Conservation (phyloP, 2,888 invertebrate species). For the Phorcus lineatus region DNA sequence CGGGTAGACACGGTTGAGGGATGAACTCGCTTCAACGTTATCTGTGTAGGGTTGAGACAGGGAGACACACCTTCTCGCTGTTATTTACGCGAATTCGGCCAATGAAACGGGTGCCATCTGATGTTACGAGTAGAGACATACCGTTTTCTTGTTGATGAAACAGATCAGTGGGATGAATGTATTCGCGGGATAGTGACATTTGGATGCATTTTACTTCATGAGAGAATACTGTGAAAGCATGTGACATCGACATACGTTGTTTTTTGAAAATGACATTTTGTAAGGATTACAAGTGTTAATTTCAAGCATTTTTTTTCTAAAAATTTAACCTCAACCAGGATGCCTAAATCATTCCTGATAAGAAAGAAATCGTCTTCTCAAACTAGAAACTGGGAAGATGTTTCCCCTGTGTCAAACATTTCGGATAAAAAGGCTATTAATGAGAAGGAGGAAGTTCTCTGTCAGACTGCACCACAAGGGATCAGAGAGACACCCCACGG, state of each 20-base stretch:
- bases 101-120: neutral
- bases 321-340: neutral
- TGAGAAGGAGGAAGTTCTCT: no score
- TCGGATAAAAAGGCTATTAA: neutral
- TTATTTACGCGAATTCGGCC: neutral
- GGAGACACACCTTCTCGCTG: neutral
- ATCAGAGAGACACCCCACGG: neutral
- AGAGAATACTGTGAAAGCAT: no score
- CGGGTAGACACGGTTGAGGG: neutral
- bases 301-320: neutral
- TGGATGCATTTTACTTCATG: no score
- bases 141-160: neutral
- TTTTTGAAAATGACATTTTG: neutral
- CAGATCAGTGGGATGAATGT: neutral
- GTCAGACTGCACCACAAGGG: neutral
- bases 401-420: neutral
- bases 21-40: neutral
- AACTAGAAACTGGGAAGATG: neutral
- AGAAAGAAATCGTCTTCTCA: constrained; percentile 28
- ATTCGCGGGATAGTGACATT: no score
- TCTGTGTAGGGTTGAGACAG: neutral
- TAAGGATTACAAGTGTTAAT: neutral
- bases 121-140: neutral
- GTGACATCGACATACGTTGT: no score
- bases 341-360: constrained; percentile 41